Base-by-base conservation (phyloP, 1,140 invertebrate genomes). In the Leptinotarsa defecta region DNA sequence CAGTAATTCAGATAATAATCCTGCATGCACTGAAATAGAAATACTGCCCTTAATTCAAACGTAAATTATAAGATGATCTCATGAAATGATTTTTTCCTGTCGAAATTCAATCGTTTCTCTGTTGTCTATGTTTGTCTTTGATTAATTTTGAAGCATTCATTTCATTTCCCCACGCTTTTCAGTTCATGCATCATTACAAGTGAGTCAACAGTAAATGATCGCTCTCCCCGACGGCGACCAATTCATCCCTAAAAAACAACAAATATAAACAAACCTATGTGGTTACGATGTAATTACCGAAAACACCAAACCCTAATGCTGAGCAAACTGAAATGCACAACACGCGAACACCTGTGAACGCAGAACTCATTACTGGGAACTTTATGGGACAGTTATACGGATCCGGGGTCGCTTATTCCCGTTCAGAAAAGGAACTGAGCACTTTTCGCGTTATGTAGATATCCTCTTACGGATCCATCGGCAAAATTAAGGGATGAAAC, bases 341-440 rank as follows among this genome's bases (percentile, higher is more conserved):
- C 73, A 74, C 73, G 73, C 73, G 67, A 68, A 74, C 73, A 74
- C 73, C 73, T 74, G 73, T 74, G 73, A 74, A 69, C 73, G 49
- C 68, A n/a, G 73, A 68, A 69, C 64, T 69, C 64, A 69, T 74
- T 74, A 68, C 73, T 43, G 15, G 43, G 48, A 63, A 74, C 49
- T 74, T 74, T 74, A 74, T 74, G 49, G 64, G 73, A 74, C 73
- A 68, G 73, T 74, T 69, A 74, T 74, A n/a, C 68, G 73, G 71
- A 22, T 43, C 22, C 49, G 43, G 63, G 71, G 13, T 27, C 62
- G 20, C 61, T 27, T 62, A 22, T 48, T 73, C 43, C 52, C 34
- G 34, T 65, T 34, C 71, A 48, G 13, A 22, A 65, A 65, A 73
- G 24, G 71, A 24, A 61, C 71, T 34, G 19, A 61, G 22, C 70